Conservation (phyloP, 2,113 vertebrate species). For the Neodon shergylaensis region DNA sequence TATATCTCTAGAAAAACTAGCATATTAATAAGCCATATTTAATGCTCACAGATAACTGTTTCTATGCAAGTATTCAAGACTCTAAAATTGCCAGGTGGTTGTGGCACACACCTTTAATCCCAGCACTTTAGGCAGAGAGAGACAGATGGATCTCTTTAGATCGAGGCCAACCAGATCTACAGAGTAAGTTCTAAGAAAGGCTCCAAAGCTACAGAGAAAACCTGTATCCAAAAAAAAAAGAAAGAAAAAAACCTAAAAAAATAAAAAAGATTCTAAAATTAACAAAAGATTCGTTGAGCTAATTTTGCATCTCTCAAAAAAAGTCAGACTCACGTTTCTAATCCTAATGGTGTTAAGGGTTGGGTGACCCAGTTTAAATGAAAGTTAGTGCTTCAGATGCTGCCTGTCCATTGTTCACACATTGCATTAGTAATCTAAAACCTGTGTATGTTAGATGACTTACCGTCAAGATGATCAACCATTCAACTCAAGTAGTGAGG, state of each 20-base stretch:
- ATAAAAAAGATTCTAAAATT: slow-evolving; percentile 24
- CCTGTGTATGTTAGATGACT: neutral
- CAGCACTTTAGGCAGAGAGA: too few species aligned
- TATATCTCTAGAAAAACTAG: slow-evolving; percentile 40
- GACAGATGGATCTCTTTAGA: too few species aligned
- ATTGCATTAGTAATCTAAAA: neutral
- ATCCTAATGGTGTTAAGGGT: neutral
- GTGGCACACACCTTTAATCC: too few species aligned
- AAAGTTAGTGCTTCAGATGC: slow-evolving; percentile 27
- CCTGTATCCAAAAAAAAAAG: too few species aligned
- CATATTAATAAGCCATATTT: neutral
- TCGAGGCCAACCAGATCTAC: too few species aligned
- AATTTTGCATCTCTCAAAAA: slow-evolving; percentile 44
- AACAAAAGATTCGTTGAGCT: slow-evolving; percentile 35
- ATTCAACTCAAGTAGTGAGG: neutral
- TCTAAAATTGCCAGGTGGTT: neutral
- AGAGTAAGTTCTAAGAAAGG: too few species aligned
- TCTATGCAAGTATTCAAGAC: slow-evolving; percentile 28
- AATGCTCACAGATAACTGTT: slow-evolving; percentile 34
- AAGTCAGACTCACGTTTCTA: neutral
- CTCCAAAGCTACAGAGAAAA: too few species aligned
- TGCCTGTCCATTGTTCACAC: neutral
- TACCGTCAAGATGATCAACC: neutral
- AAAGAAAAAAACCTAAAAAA: too few species aligned
- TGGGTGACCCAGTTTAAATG: slow-evolving; percentile 8